These are phyloP conservation scores for Lutjanus campechanus DNA, from an alignment of 2,797 vertebrate species.

Conservation along the genomic window DNA sequence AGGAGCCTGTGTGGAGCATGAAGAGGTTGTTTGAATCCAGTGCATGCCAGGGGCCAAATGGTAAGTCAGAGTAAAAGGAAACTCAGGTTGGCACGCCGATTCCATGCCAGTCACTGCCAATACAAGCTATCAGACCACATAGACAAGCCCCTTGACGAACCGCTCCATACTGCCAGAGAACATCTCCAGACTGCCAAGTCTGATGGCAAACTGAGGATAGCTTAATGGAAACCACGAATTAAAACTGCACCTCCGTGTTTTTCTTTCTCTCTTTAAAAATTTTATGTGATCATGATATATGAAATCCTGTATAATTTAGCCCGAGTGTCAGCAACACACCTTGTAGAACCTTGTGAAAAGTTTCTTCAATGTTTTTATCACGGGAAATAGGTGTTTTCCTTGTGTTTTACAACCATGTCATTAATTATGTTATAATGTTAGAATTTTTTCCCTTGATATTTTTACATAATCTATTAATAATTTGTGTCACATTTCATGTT, in stretches of 20 bases:
- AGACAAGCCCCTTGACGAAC: conserved; percentile 61
- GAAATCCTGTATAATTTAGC: conserved; percentile 50
- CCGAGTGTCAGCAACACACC: conserved; percentile 41
- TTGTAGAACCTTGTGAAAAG: conserved; percentile 39
- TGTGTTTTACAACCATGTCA: conserved; percentile 47
- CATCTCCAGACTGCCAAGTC: conserved; percentile 60
- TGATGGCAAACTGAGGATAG: conserved; percentile 55
- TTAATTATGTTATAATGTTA: conserved; percentile 41
- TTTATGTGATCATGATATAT: conserved; percentile 60
- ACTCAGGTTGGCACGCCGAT: conserved; percentile 59
- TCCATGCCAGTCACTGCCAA: conserved; percentile 75
- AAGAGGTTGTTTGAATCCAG: conserved; percentile 60
- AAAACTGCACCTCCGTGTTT: conserved; percentile 60
- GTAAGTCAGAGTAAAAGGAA: conserved; percentile 74
- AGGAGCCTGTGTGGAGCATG: conserved; percentile 68
- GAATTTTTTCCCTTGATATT: conserved; percentile 25
- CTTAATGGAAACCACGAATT: conserved; percentile 70
- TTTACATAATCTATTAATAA: conserved; percentile 21
- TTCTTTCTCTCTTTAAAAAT: conserved; percentile 61
- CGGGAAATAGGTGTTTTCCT: conserved; percentile 36
- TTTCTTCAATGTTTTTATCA: conserved; percentile 29
- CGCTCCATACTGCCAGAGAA: conserved; percentile 46
- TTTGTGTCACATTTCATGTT: conserved; percentile 8
- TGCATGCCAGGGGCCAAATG: conserved; percentile 63
- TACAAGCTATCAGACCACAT: conserved; percentile 73